phyloP scores from a whole-genome alignment of 2,888 invertebrate genomes.

The Blera fallax region DNA sequence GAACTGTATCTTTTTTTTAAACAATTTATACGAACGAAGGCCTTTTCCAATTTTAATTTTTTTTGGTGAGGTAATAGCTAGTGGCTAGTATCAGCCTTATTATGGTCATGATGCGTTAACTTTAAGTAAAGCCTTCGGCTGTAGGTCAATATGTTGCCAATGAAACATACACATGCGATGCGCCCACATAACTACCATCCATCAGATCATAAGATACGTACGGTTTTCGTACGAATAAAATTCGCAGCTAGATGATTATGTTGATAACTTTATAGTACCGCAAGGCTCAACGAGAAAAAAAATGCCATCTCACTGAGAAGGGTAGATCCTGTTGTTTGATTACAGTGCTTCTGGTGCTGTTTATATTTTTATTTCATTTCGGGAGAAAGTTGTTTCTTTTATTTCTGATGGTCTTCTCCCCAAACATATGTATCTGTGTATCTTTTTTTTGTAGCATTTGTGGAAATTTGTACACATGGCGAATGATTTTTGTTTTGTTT shows the following conservation, averaged over 20 bases:
- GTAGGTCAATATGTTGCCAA: not conserved
- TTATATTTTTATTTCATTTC: constrained; percentile 37
- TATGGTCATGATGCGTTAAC: not conserved
- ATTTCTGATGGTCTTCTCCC: not conserved
- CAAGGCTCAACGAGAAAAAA: not conserved
- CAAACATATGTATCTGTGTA: not conserved
- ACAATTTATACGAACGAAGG: not conserved
- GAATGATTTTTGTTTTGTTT: not conserved
- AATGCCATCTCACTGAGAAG: not conserved
- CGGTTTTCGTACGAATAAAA: not conserved
- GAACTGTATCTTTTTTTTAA: not conserved
- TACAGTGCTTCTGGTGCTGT: constrained; percentile 14
- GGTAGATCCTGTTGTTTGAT: constrained; percentile 20
- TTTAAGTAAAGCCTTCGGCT: not conserved
- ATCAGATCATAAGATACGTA: not conserved
- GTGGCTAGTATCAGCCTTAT: not conserved
- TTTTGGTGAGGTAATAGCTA: not conserved
- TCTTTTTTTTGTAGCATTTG: not conserved
- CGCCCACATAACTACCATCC: not conserved
- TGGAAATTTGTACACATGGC: constrained; percentile 28
- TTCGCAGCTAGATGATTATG: constrained; percentile 11
- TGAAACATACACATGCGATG: not conserved
- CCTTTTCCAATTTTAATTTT: not conserved
- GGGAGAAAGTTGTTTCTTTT: not conserved
- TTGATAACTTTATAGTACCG: constrained; percentile 19